Conservation (phyloP, 2,113 vertebrate species). For the Amia ocellicauda region DNA sequence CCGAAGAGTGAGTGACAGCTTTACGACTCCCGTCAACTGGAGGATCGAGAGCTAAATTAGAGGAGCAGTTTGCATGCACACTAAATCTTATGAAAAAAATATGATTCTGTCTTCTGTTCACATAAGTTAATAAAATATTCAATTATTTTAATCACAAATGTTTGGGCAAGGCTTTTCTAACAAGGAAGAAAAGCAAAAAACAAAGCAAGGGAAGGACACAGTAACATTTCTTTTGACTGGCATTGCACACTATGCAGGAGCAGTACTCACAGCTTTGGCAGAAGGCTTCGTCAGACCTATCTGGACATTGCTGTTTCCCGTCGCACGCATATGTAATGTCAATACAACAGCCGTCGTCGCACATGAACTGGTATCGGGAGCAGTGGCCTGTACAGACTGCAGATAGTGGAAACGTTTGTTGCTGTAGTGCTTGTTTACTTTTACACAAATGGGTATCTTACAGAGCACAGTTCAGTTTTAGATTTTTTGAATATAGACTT, state of each 20-base stretch:
- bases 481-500: too few species aligned
- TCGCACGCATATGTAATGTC: conserved; percentile 91
- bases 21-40: conserved; percentile 75
- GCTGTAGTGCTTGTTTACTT: too few species aligned
- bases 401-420: conserved; percentile 8
- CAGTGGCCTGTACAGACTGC: conserved; percentile 80
- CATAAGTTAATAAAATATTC: too few species aligned
- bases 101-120: too few species aligned
- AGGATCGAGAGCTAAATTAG: conserved; percentile 17
- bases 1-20: conserved; percentile 55
- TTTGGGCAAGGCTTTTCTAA: too few species aligned
- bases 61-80: too few species aligned
- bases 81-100: too few species aligned
- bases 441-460: too few species aligned
- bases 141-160: background rate
- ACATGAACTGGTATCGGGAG: conserved; percentile 88
- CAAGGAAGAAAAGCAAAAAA: background rate
- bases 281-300: conserved; percentile 90
- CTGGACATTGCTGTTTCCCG: conserved; percentile 83
- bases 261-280: conserved; percentile 79
- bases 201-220: too few species aligned
- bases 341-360: conserved; percentile 90
- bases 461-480: too few species aligned
- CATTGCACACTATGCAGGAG: too few species aligned
- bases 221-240: too few species aligned